Base-by-base conservation (phyloP, 2,888 invertebrate species). In the Netelia fuscicornis region DNA sequence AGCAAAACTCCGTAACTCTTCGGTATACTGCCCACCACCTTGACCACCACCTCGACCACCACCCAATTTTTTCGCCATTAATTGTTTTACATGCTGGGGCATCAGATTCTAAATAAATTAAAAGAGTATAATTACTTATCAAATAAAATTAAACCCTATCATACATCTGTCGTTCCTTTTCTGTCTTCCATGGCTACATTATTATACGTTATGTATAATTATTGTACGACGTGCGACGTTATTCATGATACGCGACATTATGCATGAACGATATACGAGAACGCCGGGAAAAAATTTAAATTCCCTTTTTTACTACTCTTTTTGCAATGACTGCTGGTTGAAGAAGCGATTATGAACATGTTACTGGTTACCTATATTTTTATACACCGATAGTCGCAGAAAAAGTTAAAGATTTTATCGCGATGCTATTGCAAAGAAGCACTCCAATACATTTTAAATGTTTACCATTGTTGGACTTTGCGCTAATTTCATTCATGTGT, bases 1-100 rank as follows among this genome's bases (percentile, higher is more conserved):
- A 1, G 91, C 91, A 87, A 92, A 91, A 48, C 17, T 42, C 13
- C 65, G 65, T 42, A 65, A 60, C 23, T 60, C 30, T 60, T 60
- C 60, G 30, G 60, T 23, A 25, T 60, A 60, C 60, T 60, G 60
- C 60, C 60, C 25, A 60, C 25, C 60, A 60, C 60, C 60, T 60
- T 23, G 60, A 60, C 60, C 60, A 60, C 60, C 60, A 60, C 60
- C 60, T 23, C 30, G 30, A 30, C 17, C 17, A 17, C 17, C 17
- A 17, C 30, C 30, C 30, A 60, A 60, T 60, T 60, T 60, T 23
- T 60, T 60, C 60, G 60, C 23, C 60, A 60, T 60, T 60, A 60
- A 60, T 25, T 60, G 60, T 60, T 60, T 60, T 10, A 60, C 60
- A 60, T 30, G 60, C 60, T 60, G 60, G 60, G 60, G 60, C 60